Evolutionary conservation across 1,140 invertebrate genomes (phyloP).

Genomic region (Heterodera schachtii): DNA sequence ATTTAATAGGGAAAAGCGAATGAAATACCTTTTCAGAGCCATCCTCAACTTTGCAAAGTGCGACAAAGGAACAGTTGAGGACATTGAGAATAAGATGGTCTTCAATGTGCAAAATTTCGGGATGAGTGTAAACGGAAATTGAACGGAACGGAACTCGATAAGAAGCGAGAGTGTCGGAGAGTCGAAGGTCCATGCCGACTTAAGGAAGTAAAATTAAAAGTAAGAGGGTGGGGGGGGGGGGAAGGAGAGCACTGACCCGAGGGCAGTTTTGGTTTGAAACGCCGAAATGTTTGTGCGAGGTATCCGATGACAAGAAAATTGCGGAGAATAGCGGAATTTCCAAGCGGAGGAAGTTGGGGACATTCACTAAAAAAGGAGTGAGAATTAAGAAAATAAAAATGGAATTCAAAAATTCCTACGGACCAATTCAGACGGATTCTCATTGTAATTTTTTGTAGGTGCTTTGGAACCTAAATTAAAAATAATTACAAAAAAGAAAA

Average conservation of each 20-base stretch:
- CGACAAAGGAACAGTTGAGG: slow-evolving; percentile 40
- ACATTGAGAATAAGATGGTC: slow-evolving; percentile 37
- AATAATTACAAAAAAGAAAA: background rate
- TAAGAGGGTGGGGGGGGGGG: background rate
- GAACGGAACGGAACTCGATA: slow-evolving; percentile 37
- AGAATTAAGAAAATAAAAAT: background rate
- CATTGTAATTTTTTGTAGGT: background rate
- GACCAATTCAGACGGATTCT: slow-evolving; percentile 2
- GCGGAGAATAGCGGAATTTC: slow-evolving; percentile 25
- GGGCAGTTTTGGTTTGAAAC: background rate
- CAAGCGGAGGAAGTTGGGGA: background rate
- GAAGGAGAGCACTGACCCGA: background rate
- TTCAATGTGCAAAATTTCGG: slow-evolving; percentile 30
- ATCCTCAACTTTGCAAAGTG: slow-evolving; percentile 35
- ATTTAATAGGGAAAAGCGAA: background rate
- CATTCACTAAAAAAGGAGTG: background rate
- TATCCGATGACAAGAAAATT: slow-evolving; percentile 41
- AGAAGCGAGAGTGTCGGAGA: slow-evolving; percentile 24
- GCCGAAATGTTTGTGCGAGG: slow-evolving; percentile 35
- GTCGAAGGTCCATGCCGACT: background rate
- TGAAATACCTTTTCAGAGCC: slow-evolving; percentile 27
- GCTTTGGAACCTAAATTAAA: slow-evolving; percentile 32
- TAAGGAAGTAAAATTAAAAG: background rate
- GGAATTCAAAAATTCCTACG: background rate
- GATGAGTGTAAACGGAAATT: slow-evolving; percentile 39